Evolutionary conservation across 2,113 vertebrate genomes (phyloP).

Genomic region (Paraplagusia blochii): DNA sequence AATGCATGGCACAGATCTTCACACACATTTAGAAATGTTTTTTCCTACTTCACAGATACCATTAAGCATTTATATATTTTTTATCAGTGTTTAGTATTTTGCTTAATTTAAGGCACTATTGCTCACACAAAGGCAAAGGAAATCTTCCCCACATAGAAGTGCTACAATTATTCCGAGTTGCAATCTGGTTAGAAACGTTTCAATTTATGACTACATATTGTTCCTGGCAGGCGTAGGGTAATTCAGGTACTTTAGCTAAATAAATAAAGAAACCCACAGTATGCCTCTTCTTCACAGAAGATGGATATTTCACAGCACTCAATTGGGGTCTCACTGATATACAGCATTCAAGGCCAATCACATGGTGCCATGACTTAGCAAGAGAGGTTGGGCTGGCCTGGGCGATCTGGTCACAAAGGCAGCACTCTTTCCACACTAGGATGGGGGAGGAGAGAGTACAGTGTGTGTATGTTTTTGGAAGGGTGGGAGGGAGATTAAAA

Average conservation of each 20-base stretch:
- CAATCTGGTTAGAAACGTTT: too few species aligned
- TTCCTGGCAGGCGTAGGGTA: constrained; percentile 4
- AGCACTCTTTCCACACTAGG: constrained; percentile 53
- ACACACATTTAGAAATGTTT: neutral
- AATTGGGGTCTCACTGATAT: constrained; percentile 17
- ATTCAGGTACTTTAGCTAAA: constrained; percentile 5
- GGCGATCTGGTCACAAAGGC: constrained; percentile 60
- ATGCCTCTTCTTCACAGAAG: constrained; percentile 31
- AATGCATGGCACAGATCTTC: neutral
- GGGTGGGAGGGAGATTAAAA: constrained; percentile 55
- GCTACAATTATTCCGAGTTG: too few species aligned
- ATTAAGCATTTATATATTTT: neutral
- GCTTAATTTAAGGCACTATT: neutral
- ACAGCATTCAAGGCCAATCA: constrained; percentile 42
- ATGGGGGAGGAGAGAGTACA: constrained; percentile 14
- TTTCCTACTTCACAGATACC: neutral
- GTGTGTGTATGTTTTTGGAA: neutral
- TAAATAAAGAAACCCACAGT: constrained; percentile 12
- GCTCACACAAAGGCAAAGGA: neutral
- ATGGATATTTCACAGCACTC: constrained; percentile 28
- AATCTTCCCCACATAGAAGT: neutral
- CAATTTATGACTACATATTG: too few species aligned
- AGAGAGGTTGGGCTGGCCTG: constrained; percentile 43
- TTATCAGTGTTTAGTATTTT: constrained; percentile 11
- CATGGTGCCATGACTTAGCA: constrained; percentile 56